Percentiles rank a stretch among this genome's conserved stretches.
Evolutionary conservation across 2,113 vertebrate species (phyloP).

Genomic region (Centropus unirufus): DNA sequence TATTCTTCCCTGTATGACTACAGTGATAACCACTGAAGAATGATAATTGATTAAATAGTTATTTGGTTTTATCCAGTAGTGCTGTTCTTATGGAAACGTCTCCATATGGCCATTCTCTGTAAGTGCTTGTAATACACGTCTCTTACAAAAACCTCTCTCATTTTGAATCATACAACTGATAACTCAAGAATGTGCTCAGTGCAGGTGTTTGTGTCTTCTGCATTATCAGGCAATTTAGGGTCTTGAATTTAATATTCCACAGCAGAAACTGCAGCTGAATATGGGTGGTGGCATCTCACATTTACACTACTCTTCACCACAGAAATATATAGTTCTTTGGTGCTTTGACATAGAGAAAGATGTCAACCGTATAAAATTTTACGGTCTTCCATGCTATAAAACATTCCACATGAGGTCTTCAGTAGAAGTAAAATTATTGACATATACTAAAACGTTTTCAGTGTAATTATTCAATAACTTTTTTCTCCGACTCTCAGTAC

Average conservation of each 20-base stretch:
- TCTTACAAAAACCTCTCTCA: rapidly evolving
- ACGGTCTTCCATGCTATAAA: neutral
- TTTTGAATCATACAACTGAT: neutral
- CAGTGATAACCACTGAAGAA: neutral
- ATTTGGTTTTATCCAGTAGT: neutral
- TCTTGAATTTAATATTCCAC: neutral
- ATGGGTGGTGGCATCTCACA: neutral
- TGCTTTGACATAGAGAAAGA: neutral
- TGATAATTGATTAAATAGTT: neutral
- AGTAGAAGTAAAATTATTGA: neutral
- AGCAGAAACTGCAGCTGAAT: neutral
- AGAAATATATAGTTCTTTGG: neutral
- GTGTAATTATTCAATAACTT: neutral
- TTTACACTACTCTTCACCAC: neutral
- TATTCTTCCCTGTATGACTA: neutral
- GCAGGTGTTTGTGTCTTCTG: neutral
- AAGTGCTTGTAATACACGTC: neutral
- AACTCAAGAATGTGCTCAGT: neutral
- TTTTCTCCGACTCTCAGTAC: neutral
- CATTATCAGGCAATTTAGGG: neutral
- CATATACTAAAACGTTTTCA: neutral
- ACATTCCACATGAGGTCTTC: neutral
- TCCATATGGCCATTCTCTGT: neutral
- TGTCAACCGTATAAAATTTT: neutral
- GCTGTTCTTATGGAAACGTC: neutral